phyloP scores from a whole-genome alignment of 2,113 vertebrate species.

The Lasiurus borealis region DNA sequence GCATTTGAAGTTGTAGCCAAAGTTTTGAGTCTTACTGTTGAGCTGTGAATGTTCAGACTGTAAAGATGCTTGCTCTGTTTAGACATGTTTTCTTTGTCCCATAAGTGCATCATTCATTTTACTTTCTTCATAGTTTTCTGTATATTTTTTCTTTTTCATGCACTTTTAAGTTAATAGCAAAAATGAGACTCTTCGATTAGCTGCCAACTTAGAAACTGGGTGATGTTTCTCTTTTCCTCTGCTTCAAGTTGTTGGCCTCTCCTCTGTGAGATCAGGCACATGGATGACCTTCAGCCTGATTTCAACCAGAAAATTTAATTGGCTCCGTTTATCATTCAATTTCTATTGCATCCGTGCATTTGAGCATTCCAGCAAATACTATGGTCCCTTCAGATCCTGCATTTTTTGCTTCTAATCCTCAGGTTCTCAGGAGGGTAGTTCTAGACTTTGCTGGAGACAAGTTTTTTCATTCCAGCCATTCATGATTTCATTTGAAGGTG shows the following conservation, averaged over 20 bases:
- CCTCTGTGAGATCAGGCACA: accelerated
- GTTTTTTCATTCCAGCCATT: background rate
- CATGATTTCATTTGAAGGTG: background rate
- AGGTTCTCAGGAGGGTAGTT: background rate
- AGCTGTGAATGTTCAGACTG: background rate
- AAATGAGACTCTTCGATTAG: background rate
- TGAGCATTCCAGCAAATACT: accelerated
- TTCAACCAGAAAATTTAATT: accelerated
- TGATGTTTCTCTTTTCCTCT: background rate
- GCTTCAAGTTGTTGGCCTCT: background rate
- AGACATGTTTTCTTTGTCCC: background rate
- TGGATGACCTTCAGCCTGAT: accelerated
- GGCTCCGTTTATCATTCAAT: background rate
- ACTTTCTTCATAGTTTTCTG: background rate
- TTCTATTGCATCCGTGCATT: accelerated
- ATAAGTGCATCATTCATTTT: background rate
- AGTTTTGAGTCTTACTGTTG: background rate
- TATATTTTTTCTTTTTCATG: background rate
- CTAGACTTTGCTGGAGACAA: background rate
- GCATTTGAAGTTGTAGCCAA: accelerated
- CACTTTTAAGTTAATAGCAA: background rate
- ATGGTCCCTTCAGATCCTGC: background rate
- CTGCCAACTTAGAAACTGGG: accelerated
- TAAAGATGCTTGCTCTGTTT: background rate
- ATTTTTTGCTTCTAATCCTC: background rate